Percentiles rank a stretch among this genome's conserved stretches.
Conservation (phyloP, 2,113 vertebrate genomes). For the Rhabdomys dilectus region DNA sequence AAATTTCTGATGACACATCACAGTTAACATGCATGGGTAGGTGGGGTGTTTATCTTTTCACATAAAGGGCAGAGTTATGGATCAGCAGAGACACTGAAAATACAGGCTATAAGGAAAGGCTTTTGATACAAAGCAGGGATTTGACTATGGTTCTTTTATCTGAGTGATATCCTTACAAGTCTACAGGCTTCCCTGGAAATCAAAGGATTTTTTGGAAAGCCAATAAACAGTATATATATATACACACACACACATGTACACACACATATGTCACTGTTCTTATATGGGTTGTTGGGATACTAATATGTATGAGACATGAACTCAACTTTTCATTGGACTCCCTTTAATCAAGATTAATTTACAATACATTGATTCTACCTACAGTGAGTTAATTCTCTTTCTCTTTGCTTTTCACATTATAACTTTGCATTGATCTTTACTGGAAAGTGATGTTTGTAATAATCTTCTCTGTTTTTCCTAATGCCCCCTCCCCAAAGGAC, state of each 20-base stretch:
- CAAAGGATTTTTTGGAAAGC: constrained; percentile 25
- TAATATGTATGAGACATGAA: background rate
- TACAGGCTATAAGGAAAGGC: background rate
- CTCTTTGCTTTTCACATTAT: background rate
- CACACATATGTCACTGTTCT: background rate
- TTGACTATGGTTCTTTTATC: constrained; percentile 19
- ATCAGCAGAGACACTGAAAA: constrained; percentile 38
- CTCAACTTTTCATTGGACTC: constrained; percentile 7
- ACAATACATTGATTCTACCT: background rate
- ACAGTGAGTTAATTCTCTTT: background rate
- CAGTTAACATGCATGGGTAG: background rate
- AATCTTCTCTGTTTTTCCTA: background rate
- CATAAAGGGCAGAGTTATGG: background rate
- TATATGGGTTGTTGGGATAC: background rate
- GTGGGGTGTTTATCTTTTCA: background rate
- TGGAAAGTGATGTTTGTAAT: background rate
- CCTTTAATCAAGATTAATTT: background rate
- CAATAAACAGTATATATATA: background rate
- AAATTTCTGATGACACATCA: constrained; percentile 51
- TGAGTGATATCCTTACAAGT: background rate
- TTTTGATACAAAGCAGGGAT: constrained; percentile 36
- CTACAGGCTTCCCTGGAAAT: constrained; percentile 19
- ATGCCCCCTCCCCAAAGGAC: background rate
- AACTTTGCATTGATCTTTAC: constrained; percentile 39
- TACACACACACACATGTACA: too few relatives aligned